Evolutionary conservation across 2,888 invertebrate genomes (phyloP).

Genomic region (Leucozona laternaria): DNA sequence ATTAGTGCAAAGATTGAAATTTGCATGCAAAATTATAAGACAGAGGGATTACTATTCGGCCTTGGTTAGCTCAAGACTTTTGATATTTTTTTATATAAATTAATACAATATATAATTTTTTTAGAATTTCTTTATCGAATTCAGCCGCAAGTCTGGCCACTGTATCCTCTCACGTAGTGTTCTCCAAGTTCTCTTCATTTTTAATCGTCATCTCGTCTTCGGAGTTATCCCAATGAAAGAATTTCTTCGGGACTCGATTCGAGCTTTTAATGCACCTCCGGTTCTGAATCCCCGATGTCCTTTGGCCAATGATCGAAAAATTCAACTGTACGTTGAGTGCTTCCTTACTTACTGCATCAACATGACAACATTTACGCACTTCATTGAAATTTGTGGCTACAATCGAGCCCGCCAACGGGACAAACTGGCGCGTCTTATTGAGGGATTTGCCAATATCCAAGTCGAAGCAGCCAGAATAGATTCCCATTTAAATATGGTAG

Average conservation of each 20-base stretch:
- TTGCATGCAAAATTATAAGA: conserved; percentile 92
- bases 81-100: neutral
- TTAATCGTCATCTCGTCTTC: conserved; percentile 81
- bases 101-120: conserved; percentile 49
- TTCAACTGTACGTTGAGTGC: conserved; percentile 94
- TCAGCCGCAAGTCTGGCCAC: conserved; percentile 92
- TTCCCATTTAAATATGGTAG: conserved; percentile 88
- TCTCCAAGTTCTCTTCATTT: conserved; percentile 91
- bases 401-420: conserved; percentile 98
- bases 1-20: conserved; percentile 91
- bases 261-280: conserved; percentile 95
- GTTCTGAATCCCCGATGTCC: conserved; percentile 91
- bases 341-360: conserved; percentile 91
- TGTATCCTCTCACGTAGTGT: conserved; percentile 97
- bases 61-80: conserved; percentile 85
- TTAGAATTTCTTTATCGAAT: conserved; percentile 96
- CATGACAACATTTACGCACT: conserved; percentile 92
- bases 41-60: conserved; percentile 92
- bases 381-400: conserved; percentile 96
- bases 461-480: conserved; percentile 96
- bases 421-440: conserved; percentile 94
- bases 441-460: conserved; percentile 93
- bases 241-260: conserved; percentile 93
- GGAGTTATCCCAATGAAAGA: conserved; percentile 87
- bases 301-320: conserved; percentile 84